Base-by-base conservation (phyloP, 2,797 vertebrate species). In the Alcedo atthis region DNA sequence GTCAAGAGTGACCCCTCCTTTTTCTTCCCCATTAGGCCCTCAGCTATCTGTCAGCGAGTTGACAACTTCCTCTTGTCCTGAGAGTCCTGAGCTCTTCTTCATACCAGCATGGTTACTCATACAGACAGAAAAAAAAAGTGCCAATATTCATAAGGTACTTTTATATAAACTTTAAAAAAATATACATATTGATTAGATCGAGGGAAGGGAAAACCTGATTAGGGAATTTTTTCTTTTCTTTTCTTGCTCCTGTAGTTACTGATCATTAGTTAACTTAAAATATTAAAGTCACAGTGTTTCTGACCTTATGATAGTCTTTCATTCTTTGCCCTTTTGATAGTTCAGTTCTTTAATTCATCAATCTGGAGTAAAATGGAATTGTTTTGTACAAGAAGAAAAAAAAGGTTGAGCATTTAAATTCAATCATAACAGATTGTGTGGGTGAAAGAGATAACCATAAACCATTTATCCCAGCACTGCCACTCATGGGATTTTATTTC, bases 371-470 rank as follows among this genome's bases (percentile, higher is more conserved):
- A 79, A 94, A 83, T 8, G 16, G 45, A 78, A 87, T 82, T 73
- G 18, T 45, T 87, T 37, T 63, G 21, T 69, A 33, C 33, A 66
- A 95, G 12, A 81, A 68, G 22, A 30, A 70, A 74, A 49, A 49
- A 54, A 84, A 49, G 12, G 18, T 22, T 1, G 3, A 82, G 15
- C 0, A 0, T 81, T 92, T 67, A 51, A 87, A 80, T 16, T 71
- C 58, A 89, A 80, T 85, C 42, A 12, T 61, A 92, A 75, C 15
- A 58, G 26, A 59, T 85, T 68, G 21, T 79, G 42, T 48, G n/a
- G 75, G 26, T 85, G 42, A 90, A 89, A 92, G 18, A 85, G 78
- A 90, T 59, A 93, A 90, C 83, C 81, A 70, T 81, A 87, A 90
- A 85, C 20, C 51, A 73, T n/a, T 81, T 75, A 68, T 63, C 79